A percentile compares a stretch with the other conserved stretches of the same genome.
Conservation (phyloP, 2,113 vertebrate species). For the Eudorcas thomsonii region DNA sequence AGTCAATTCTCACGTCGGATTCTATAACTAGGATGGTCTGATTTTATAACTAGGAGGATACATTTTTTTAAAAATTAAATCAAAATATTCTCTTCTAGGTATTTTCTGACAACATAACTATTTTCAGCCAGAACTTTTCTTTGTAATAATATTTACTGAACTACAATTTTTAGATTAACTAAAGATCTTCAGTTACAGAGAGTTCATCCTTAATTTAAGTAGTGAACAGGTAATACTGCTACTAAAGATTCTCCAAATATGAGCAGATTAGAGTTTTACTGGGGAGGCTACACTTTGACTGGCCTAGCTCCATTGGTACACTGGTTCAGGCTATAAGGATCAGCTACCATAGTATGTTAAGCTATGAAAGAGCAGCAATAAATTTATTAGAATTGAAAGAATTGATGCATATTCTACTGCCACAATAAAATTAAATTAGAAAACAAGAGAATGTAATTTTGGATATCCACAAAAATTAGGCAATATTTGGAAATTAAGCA, state of each 20-base stretch:
- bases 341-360: too few relatives aligned
- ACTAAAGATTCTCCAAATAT: neutral
- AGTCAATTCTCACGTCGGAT: neutral
- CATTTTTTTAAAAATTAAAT: neutral
- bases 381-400: neutral
- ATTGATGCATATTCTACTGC: neutral
- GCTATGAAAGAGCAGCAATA: neutral
- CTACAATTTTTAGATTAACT: neutral
- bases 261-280: neutral
- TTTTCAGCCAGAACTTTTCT: neutral
- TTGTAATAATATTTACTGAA: neutral
- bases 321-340: neutral
- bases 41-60: neutral
- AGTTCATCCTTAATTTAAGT: neutral
- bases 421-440: neutral
- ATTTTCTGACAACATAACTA: neutral
- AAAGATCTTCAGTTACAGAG: neutral
- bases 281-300: neutral
- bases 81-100: neutral
- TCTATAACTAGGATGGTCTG: neutral
- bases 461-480: neutral
- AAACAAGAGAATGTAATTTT: neutral
- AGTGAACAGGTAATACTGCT: neutral
- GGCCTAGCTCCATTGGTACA: neutral
- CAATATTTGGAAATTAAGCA: conserved; percentile 2